These are phyloP conservation scores for Pseudococcus longispinus DNA, from an alignment of 2,888 invertebrate species.

Conservation along the genomic window DNA sequence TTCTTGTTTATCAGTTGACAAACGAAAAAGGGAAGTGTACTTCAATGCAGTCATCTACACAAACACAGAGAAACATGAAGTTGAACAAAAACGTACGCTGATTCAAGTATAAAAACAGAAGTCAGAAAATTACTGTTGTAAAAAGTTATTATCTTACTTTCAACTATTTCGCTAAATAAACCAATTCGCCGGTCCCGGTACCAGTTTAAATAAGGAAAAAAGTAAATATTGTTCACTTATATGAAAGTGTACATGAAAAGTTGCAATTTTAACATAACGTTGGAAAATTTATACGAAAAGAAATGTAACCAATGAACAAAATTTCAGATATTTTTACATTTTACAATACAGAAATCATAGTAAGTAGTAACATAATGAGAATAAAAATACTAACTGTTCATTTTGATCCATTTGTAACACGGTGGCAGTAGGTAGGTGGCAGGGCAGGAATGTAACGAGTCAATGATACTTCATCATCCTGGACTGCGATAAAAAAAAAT, in stretches of 20 bases:
- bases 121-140: neutral
- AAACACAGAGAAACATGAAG: neutral
- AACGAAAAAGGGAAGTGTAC: slow-evolving; percentile 59
- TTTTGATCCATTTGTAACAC: too few species aligned
- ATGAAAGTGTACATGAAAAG: neutral
- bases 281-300: neutral
- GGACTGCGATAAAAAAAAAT: too few species aligned
- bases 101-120: too few species aligned
- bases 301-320: too few species aligned
- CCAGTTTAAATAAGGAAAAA: neutral
- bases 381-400: too few species aligned
- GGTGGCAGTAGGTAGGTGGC: too few species aligned
- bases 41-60: slow-evolving; percentile 45
- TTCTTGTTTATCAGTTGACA: slow-evolving; percentile 80
- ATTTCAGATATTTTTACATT: too few species aligned
- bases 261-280: neutral
- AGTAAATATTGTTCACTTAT: neutral
- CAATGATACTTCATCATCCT: too few species aligned
- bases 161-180: neutral
- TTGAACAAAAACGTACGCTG: too few species aligned
- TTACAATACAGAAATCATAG: too few species aligned
- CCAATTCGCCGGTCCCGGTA: neutral
- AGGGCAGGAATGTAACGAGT: too few species aligned
- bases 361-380: too few species aligned
- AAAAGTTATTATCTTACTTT: neutral